Conservation (phyloP, 2,113 vertebrate genomes). For the Pungitius pungitius region DNA sequence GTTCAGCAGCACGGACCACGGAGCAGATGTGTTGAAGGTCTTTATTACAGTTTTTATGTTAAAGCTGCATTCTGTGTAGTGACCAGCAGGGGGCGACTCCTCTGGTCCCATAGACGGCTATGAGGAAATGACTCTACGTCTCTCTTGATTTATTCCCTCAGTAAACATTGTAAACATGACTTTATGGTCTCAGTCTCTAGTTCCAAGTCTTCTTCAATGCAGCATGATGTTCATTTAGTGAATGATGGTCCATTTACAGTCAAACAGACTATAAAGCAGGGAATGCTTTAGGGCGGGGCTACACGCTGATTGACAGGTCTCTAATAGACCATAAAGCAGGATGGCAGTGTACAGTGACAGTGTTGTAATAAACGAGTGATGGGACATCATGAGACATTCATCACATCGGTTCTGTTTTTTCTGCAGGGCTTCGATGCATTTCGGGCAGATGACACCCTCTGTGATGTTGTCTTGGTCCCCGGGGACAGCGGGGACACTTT, state of each 20-base stretch:
- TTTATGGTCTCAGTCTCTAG: no score
- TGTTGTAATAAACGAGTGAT: neutral
- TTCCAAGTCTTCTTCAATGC: no score
- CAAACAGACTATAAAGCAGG: no score
- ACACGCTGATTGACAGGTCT: no score
- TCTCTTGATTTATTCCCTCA: no score
- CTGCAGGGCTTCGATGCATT: slow-evolving; percentile 78
- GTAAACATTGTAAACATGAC: no score
- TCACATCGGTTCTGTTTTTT: neutral
- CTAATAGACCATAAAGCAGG: no score
- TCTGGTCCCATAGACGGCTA: neutral
- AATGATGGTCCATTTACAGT: no score
- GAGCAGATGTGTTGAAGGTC: slow-evolving; percentile 76
- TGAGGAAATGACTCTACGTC: no score
- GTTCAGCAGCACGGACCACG: slow-evolving; percentile 78
- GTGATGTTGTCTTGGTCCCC: slow-evolving; percentile 81
- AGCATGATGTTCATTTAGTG: no score
- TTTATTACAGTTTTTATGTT: neutral
- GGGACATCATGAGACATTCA: neutral
- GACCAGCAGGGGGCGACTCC: neutral
- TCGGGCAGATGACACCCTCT: slow-evolving; percentile 74
- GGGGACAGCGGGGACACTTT: slow-evolving; percentile 80
- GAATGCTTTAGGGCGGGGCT: no score
- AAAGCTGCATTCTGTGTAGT: neutral
- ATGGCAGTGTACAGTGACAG: no score